Conservation (phyloP, 2,113 vertebrate species). For the Ranitomeya variabilis region DNA sequence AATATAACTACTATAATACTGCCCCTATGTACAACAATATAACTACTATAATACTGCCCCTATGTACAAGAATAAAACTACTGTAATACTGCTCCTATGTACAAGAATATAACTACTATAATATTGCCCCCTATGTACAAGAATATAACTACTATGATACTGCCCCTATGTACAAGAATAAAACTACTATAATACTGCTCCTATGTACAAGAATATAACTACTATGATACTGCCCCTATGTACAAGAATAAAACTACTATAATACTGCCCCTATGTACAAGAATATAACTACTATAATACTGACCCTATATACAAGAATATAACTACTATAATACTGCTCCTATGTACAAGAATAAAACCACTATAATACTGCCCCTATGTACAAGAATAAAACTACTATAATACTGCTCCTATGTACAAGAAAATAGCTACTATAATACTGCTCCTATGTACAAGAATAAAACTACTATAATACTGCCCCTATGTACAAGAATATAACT, state of each 20-base stretch:
- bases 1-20: neutral
- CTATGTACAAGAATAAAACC: neutral
- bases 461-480: neutral
- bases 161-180: neutral
- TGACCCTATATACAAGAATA: neutral
- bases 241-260: neutral
- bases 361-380: neutral
- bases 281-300: constrained; percentile 1
- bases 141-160: neutral
- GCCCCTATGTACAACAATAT: neutral
- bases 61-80: neutral
- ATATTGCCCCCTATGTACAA: neutral
- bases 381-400: neutral
- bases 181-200: neutral
- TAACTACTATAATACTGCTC: neutral
- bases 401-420: neutral
- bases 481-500: neutral
- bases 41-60: neutral
- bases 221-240: neutral
- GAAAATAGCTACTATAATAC: neutral
- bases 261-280: neutral
- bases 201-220: neutral
- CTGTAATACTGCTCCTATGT: neutral
- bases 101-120: neutral
- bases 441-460: neutral